Percentiles rank a stretch among this genome's conserved stretches.
phyloP scores from a whole-genome alignment of 2,797 vertebrate species.

The Apodemus agrarius region DNA sequence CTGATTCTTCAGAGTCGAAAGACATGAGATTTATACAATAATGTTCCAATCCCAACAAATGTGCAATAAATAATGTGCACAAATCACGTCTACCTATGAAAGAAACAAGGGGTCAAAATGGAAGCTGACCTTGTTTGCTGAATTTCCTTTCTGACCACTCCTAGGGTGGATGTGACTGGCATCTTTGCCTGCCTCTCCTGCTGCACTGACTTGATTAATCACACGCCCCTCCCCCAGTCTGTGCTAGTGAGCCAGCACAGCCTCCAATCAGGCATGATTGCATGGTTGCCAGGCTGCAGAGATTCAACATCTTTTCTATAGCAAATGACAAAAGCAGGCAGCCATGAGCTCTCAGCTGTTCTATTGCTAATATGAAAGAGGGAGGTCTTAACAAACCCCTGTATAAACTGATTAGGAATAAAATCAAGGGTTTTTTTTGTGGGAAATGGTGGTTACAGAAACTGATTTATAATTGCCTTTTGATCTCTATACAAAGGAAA shows the following conservation, averaged over 20 bases:
- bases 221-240: not conserved
- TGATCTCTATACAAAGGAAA: no score
- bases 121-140: not conserved
- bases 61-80: not conserved
- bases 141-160: not conserved
- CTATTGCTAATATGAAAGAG: not conserved
- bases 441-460: not conserved
- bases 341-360: not conserved
- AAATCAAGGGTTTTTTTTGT: not conserved
- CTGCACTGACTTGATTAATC: not conserved
- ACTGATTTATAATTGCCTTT: not conserved
- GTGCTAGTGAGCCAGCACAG: not conserved
- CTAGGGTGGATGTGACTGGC: not conserved
- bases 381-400: no score
- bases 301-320: not conserved
- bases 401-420: not conserved
- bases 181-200: not conserved
- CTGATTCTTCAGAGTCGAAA: not conserved
- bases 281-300: not conserved
- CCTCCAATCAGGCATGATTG: not conserved
- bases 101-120: no score
- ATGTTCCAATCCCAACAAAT: not conserved
- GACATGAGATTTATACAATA: not conserved
- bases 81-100: not conserved
- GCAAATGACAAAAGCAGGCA: not conserved